Base-by-base conservation (phyloP, 1,140 invertebrate genomes). In the Eufriesea mexicana region DNA sequence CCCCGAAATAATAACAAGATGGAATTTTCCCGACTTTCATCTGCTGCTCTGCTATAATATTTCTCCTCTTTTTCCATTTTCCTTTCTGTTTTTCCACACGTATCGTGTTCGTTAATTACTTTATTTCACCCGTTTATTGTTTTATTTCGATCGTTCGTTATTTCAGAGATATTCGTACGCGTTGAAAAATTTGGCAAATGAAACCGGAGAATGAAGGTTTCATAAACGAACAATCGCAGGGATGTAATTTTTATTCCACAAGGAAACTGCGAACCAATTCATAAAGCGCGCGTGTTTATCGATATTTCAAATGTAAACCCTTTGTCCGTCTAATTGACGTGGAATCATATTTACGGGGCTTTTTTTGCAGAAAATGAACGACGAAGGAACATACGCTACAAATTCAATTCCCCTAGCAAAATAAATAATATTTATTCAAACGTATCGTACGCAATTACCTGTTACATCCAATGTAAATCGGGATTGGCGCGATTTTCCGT, bases 321-420 rank as follows among this genome's bases (percentile, higher is more conserved):
- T 47, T 7, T 25, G 14, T 47, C 9, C 20, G 20, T 42, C 28
- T 64, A 62, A 72, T 71, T 68, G 25, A 42, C 14, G n/a, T 23
- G 12, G 47, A 54, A 62, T 45, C 47, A 28, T 66, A 67, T 70
- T 78, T 20, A 47, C 71, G 23, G 2, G 49, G 16, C 35, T 54
- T 67, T 23, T 57, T 78, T 71, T 16, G n/a, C n/a, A 67, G 47
- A 61, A 68, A 82, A 55, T 25, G 25, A 25, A 47, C 55, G 14
- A 23, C 47, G 55, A 20, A 35, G 7, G 66, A 70, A 54, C 49
- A 23, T n/a, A 5, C 23, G 42, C 6, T 42, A 42, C 61, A 70
- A 83, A 78, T 78, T 78, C 45, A 77, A 70, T 10, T 8, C 20
- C n/a, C 23, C 16, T 18, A 28, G 28, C 42, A 23, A 51, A 42